Percentiles rank a stretch among this genome's conserved stretches.
Conservation (phyloP, 2,888 invertebrate species). For the Synergus gifuensis region DNA sequence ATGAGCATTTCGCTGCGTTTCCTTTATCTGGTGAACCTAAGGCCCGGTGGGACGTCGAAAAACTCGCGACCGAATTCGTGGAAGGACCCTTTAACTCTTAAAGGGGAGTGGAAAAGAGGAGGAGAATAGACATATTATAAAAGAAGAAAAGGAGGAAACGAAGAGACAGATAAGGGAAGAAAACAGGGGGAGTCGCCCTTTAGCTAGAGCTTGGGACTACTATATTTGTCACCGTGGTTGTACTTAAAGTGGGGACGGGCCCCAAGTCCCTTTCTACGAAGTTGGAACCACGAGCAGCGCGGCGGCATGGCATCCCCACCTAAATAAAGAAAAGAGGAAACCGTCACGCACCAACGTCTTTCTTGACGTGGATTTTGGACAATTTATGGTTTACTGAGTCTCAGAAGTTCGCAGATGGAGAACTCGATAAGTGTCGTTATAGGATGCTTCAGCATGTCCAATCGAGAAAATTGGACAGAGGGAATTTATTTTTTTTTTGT, state of each 20-base stretch:
- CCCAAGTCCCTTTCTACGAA: slow-evolving; percentile 54
- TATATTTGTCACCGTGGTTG: slow-evolving; percentile 54
- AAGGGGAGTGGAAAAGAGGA: slow-evolving; percentile 43
- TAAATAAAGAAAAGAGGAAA: slow-evolving; percentile 49
- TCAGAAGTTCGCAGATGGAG: slow-evolving; percentile 18
- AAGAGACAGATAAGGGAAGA: slow-evolving; percentile 42
- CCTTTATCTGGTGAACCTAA: slow-evolving; percentile 61
- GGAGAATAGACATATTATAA: neutral
- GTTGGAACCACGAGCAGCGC: slow-evolving; percentile 48
- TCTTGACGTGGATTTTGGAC: slow-evolving; percentile 9
- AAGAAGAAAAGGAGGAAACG: slow-evolving; percentile 40
- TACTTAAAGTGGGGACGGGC: slow-evolving; percentile 49
- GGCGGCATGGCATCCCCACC: neutral
- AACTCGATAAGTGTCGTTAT: slow-evolving; percentile 9
- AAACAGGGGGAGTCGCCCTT: slow-evolving; percentile 49
- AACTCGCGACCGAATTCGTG: slow-evolving; percentile 70
- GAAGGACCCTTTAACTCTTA: slow-evolving; percentile 66
- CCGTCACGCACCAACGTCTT: slow-evolving; percentile 53
- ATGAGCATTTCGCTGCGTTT: slow-evolving; percentile 53
- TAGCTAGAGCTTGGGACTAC: slow-evolving; percentile 43
- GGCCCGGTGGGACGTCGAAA: slow-evolving; percentile 65
- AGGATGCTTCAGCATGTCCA: neutral
- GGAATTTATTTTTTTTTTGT: no score
- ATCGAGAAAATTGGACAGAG: neutral
- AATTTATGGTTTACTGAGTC: slow-evolving; percentile 38